Evolutionary conservation across 2,113 vertebrate genomes (phyloP).

Genomic region (Onychostruthus taczanowskii): DNA sequence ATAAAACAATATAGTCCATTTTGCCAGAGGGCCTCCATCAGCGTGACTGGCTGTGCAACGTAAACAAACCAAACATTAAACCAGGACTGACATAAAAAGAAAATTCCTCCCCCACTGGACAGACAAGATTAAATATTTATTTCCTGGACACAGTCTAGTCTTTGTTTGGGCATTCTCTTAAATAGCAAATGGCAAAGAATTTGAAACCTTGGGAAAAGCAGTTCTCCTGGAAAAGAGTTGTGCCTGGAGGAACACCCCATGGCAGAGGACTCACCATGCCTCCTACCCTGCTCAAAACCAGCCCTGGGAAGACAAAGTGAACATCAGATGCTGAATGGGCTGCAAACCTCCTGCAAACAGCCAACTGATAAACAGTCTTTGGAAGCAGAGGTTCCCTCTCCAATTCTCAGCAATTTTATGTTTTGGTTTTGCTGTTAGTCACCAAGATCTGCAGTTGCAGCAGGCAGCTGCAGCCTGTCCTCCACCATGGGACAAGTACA

Average conservation of each 20-base stretch:
- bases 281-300: neutral
- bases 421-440: neutral
- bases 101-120: neutral
- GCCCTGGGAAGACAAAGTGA: neutral
- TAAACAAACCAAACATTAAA: neutral
- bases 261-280: neutral
- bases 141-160: neutral
- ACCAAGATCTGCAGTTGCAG: neutral
- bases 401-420: fast-evolving
- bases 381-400: neutral
- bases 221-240: neutral
- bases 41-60: neutral
- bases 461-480: neutral
- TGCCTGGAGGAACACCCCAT: neutral
- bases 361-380: neutral
- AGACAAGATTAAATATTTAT: neutral
- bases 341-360: neutral
- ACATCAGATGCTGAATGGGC: neutral
- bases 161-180: neutral
- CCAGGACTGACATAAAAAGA: neutral
- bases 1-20: neutral
- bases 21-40: neutral
- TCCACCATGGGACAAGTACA: fast-evolving
- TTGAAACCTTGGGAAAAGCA: neutral
- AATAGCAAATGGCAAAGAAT: neutral